Evolutionary conservation across 2,888 invertebrate species (phyloP).

Genomic region (Blomia tropicalis): DNA sequence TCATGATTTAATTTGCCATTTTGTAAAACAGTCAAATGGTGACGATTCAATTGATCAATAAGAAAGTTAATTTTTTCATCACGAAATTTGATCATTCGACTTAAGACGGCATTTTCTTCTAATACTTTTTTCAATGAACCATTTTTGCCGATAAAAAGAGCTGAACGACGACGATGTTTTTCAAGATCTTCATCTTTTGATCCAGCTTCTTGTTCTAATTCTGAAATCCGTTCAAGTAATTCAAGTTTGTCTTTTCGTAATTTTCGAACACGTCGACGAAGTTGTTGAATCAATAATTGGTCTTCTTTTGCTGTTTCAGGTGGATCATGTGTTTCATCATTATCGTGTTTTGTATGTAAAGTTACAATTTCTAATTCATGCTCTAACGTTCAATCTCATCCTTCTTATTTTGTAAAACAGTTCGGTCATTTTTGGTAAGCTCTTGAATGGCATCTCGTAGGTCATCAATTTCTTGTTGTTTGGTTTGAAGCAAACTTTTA

Average conservation of each 20-base stretch:
- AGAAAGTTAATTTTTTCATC: conserved; percentile 1
- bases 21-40: not conserved
- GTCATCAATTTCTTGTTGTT: conserved; percentile 1
- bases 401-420: not conserved
- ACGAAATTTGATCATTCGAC: not conserved
- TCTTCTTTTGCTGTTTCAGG: too few species aligned
- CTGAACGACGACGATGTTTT: not conserved
- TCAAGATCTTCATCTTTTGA: conserved; percentile 11
- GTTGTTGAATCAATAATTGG: not conserved
- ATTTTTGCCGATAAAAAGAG: not conserved
- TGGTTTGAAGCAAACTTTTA: not conserved
- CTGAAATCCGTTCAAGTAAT: not conserved
- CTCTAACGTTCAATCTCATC: conserved; percentile 14
- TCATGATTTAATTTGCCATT: not conserved
- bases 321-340: not conserved
- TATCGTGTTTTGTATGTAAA: not conserved
- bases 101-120: conserved; percentile 7
- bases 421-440: not conserved
- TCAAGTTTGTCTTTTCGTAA: conserved; percentile 16
- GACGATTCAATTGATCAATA: conserved; percentile 6
- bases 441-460: not conserved
- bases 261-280: conserved; percentile 7
- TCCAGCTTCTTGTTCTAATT: conserved; percentile 17
- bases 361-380: not conserved
- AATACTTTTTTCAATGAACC: not conserved